Evolutionary conservation across 2,113 vertebrate species (phyloP).

Genomic region (Procavia capensis): DNA sequence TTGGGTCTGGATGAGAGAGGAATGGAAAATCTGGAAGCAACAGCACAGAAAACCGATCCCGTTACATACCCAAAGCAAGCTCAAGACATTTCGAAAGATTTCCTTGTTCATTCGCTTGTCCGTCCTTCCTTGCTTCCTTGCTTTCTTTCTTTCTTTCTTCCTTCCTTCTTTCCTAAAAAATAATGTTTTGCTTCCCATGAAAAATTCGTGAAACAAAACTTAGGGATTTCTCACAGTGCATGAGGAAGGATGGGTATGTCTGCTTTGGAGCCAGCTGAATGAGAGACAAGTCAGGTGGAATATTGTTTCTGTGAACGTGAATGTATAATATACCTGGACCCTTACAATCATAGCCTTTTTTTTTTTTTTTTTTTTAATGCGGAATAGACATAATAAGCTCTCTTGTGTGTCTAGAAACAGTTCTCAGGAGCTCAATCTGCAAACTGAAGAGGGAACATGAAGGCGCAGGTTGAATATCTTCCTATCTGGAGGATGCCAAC

Average conservation of each 20-base stretch:
- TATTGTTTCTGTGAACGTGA: conserved; percentile 13
- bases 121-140: too few species aligned
- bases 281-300: conserved; percentile 49
- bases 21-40: conserved; percentile 30
- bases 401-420: background rate
- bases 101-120: too few species aligned
- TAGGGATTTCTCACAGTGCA: conserved; percentile 74
- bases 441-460: background rate
- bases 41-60: conserved; percentile 60
- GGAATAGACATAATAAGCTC: background rate
- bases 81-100: conserved; percentile 64
- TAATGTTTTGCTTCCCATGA: conserved; percentile 79
- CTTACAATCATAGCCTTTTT: background rate
- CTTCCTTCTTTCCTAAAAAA: too few species aligned
- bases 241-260: conserved; percentile 59
- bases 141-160: too few species aligned
- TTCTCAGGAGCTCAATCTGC: background rate
- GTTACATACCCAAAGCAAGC: conserved; percentile 59
- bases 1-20: conserved; percentile 66
- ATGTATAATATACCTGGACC: background rate
- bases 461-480: too few species aligned
- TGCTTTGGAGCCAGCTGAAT: conserved; percentile 55
- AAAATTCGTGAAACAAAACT: conserved; percentile 79
- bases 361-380: background rate
- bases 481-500: background rate